Evolutionary conservation across 2,888 invertebrate species (phyloP).

Genomic region (Thymelicus lineola): DNA sequence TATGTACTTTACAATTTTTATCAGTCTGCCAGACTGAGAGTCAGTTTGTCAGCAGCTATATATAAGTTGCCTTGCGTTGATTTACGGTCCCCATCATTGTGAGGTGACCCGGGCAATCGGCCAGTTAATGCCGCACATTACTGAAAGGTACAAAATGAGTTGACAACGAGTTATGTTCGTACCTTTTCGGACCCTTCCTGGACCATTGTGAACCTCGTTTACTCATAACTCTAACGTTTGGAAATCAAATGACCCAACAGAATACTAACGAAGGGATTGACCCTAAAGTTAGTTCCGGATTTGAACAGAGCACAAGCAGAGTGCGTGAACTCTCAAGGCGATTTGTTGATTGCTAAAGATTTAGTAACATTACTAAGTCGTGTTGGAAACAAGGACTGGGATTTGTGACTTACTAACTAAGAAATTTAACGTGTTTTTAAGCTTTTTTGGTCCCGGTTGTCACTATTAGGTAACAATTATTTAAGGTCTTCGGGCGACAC

Average conservation of each 20-base stretch:
- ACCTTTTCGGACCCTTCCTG: background rate
- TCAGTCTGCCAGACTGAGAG: too few relatives aligned
- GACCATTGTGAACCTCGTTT: conserved; percentile 12
- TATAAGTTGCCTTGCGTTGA: too few relatives aligned
- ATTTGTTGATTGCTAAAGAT: conserved; percentile 5
- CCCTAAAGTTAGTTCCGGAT: conserved; percentile 3
- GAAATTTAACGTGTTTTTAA: too few relatives aligned
- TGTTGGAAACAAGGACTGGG: background rate
- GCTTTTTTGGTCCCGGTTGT: too few relatives aligned
- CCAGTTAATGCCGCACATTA: background rate
- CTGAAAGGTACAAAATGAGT: background rate
- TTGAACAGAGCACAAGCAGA: background rate
- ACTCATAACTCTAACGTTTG: conserved; percentile 5
- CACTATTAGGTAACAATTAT: too few relatives aligned
- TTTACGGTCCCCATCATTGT: too few relatives aligned
- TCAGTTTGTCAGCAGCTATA: too few relatives aligned
- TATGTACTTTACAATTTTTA: too few relatives aligned
- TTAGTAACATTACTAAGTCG: background rate
- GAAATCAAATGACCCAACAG: conserved; percentile 12
- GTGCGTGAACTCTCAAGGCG: background rate
- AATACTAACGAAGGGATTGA: conserved; percentile 12
- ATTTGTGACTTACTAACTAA: background rate
- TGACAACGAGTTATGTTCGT: background rate
- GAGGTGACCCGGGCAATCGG: background rate
- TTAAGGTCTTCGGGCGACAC: too few relatives aligned